These are phyloP conservation scores for Cheumatopsyche charites DNA, from an alignment of 1,140 invertebrate genomes.

Conservation along the genomic window DNA sequence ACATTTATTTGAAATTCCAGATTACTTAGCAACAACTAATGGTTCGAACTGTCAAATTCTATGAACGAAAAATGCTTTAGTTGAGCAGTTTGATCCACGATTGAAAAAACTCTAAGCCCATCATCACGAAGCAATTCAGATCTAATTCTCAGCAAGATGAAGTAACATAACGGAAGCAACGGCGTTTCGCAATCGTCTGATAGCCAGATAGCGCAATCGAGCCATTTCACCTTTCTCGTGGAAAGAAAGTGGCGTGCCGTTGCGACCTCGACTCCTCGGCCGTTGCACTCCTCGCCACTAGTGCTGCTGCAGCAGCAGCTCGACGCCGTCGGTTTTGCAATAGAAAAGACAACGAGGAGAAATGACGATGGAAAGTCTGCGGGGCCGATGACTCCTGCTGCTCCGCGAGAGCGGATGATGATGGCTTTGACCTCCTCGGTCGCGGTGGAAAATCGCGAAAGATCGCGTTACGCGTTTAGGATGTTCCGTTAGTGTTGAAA, in stretches of 20 bases:
- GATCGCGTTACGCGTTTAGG: too few species aligned
- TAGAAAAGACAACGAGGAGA: constrained; percentile 40
- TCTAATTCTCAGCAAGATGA: too few species aligned
- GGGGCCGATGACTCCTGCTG: constrained; percentile 36
- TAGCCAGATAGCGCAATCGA: neutral
- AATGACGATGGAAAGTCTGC: constrained; percentile 40
- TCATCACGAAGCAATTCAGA: too few species aligned
- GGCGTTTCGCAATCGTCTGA: too few species aligned
- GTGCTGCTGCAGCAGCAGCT: constrained; percentile 9
- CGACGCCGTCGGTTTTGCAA: constrained; percentile 41
- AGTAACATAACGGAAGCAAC: too few species aligned
- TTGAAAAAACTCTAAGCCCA: too few species aligned
- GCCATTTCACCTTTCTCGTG: constrained; percentile 46
- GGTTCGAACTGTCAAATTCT: too few species aligned
- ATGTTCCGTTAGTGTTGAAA: too few species aligned
- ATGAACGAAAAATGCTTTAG: too few species aligned
- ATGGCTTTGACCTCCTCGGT: neutral
- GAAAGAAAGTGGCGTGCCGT: constrained; percentile 11
- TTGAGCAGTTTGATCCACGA: too few species aligned
- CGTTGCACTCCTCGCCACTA: constrained; percentile 16
- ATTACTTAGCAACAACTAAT: too few species aligned
- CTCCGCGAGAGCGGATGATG: neutral
- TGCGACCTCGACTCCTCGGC: constrained; percentile 1
- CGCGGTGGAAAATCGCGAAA: neutral
- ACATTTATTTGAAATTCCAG: too few species aligned